Evolutionary conservation across 2,888 invertebrate genomes (phyloP), one percentile per base, ranked within the genome.

Genomic region (Apoda limacodes): DNA sequence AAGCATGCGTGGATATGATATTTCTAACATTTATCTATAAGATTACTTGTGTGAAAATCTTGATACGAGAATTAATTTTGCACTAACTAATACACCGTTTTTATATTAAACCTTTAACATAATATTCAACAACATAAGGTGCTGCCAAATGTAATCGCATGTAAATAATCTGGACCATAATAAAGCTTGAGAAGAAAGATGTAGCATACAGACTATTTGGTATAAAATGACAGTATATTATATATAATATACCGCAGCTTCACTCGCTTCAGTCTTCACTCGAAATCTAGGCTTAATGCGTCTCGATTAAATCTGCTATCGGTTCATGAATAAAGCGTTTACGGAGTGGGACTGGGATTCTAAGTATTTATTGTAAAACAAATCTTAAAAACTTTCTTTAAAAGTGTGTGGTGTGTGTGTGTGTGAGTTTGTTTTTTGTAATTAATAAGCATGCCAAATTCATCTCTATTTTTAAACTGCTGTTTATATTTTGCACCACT

Each of bases 41-140:
- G 35, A 31, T 35, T 35, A 35, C 35, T 35, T 35, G 35, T 35
- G 35, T 35, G 30, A 35, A 35, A 35, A 35, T 30, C 35, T 35
- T 35, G 31, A 35, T 35, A 35, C 35, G 35, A 35, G 35, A 35
- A 35, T 35, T 35, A 35, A 35, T 35, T 35, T 35, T 31, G 35
- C 35, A 35, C 35, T 35, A 34, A 34, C 34, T 34, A 35, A 35
- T 35, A 35, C 35, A 31, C 35, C 35, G 35, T 35, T 30, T 31
- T 35, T 35, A 6, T 17, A 35, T 34, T 34, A 26, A 29, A 34
- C 34, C 29, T 34, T n/a, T 34, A 34, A 34, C 30, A 34, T 34
- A 34, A 34, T 34, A 34, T 34, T 29, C 29, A 34, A 34, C 34
- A 34, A 30, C 34, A 34, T 26, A 34, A 34, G 34, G 29, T 34